Conservation (phyloP, 2,797 vertebrate genomes). For the Tenualosa thibaudeaui region DNA sequence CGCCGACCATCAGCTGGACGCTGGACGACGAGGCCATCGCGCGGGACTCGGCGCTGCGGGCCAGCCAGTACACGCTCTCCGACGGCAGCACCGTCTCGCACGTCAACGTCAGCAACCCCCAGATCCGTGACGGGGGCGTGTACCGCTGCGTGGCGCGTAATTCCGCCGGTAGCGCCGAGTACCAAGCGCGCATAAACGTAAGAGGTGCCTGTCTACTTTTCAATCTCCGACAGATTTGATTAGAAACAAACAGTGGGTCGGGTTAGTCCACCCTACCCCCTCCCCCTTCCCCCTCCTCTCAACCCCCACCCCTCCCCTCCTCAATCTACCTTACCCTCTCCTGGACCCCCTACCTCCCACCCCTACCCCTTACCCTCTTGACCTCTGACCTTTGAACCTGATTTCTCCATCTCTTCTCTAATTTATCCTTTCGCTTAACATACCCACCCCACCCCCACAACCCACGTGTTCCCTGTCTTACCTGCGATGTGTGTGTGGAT, state of each 20-base stretch:
- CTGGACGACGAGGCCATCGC: slow-evolving; percentile 92
- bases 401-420: slow-evolving; percentile 18
- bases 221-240: slow-evolving; percentile 94
- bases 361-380: no score
- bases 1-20: slow-evolving; percentile 95
- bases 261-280: slow-evolving; percentile 42
- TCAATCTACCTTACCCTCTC: no score
- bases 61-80: slow-evolving; percentile 96
- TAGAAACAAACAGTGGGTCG: slow-evolving; percentile 57
- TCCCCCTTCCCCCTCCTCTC: slow-evolving; percentile 37
- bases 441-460: slow-evolving; percentile 44
- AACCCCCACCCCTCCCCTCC: neutral
- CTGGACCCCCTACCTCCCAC: neutral
- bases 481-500: neutral
- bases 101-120: slow-evolving; percentile 92
- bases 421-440: slow-evolving; percentile 33
- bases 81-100: slow-evolving; percentile 95
- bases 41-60: slow-evolving; percentile 90
- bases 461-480: neutral
- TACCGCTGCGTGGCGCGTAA: slow-evolving; percentile 98
- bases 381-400: neutral
- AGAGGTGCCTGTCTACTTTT: slow-evolving; percentile 99
- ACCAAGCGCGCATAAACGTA: slow-evolving; percentile 99
- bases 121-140: slow-evolving; percentile 93
- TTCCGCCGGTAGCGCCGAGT: slow-evolving; percentile 99